Evolutionary conservation across 2,888 invertebrate genomes (phyloP).

Genomic region (Vanessa cardui): DNA sequence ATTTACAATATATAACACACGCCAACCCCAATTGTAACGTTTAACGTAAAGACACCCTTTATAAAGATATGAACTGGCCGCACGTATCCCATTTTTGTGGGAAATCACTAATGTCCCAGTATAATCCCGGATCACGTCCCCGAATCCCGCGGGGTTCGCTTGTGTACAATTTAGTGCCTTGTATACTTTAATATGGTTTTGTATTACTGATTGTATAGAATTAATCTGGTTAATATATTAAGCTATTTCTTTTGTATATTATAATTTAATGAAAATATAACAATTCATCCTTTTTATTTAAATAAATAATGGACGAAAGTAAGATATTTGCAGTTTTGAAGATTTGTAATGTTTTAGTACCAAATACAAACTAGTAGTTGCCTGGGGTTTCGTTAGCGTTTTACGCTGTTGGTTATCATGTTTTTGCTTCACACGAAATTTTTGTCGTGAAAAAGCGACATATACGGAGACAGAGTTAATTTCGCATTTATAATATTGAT

Average conservation of each 20-base stretch:
- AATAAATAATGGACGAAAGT: too few species aligned
- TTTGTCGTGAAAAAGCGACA: too few species aligned
- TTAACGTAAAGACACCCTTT: constrained; percentile 20
- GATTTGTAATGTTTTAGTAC: too few species aligned
- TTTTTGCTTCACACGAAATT: too few species aligned
- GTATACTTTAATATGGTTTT: constrained; percentile 7
- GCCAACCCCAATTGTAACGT: neutral
- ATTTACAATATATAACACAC: neutral
- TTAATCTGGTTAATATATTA: constrained; percentile 5
- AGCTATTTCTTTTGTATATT: neutral
- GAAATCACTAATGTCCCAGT: constrained; percentile 37
- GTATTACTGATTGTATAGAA: constrained; percentile 3
- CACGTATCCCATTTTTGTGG: constrained; percentile 32
- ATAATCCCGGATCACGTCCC: constrained; percentile 36
- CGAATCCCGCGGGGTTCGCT: constrained; percentile 23
- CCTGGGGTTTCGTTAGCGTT: too few species aligned
- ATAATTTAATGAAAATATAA: too few species aligned
- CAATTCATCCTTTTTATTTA: too few species aligned
- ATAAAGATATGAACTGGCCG: constrained; percentile 25
- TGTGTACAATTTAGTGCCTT: constrained; percentile 24
- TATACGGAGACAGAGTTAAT: too few species aligned
- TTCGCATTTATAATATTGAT: too few species aligned
- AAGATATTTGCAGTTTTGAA: too few species aligned
- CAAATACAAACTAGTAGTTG: too few species aligned
- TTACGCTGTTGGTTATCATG: too few species aligned